Percentiles rank a stretch among this genome's conserved stretches.
These are phyloP conservation scores for Plagodis pulveraria DNA, from an alignment of 2,888 invertebrate species.

Conservation along the genomic window DNA sequence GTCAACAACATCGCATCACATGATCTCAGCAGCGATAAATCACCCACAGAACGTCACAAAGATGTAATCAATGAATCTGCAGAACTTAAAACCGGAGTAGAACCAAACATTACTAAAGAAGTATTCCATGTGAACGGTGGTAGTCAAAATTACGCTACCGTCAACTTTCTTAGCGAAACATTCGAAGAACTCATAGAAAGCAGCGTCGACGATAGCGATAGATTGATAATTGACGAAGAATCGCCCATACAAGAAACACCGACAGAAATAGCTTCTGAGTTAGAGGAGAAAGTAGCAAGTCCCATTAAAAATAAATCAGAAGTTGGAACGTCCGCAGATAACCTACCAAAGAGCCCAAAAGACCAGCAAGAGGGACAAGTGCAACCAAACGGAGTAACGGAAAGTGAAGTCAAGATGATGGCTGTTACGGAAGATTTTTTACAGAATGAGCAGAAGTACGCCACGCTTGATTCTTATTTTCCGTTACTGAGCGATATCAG, in stretches of 20 bases:
- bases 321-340: conserved; percentile 36
- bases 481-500: conserved; percentile 75
- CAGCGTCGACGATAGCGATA: conserved; percentile 74
- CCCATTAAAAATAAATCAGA: conserved; percentile 36
- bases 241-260: conserved; percentile 5
- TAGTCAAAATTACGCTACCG: conserved; percentile 70
- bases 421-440: conserved; percentile 73
- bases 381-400: conserved; percentile 45
- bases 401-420: conserved; percentile 49
- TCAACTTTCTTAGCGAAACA: conserved; percentile 69
- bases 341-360: conserved; percentile 29
- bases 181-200: conserved; percentile 78
- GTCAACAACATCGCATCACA: conserved; percentile 12
- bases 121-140: conserved; percentile 55
- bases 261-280: conserved; percentile 1
- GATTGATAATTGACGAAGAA: conserved; percentile 22
- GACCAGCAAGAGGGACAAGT: conserved; percentile 37
- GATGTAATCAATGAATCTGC: conserved; percentile 36
- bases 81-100: conserved; percentile 10
- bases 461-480: conserved; percentile 53
- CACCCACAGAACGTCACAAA: conserved; percentile 16
- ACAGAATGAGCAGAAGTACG: conserved; percentile 77
- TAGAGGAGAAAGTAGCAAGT: conserved; percentile 29
- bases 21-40: conserved; percentile 6
- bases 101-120: conserved; percentile 3